phyloP scores from a whole-genome alignment of 1,140 invertebrate genomes.

The Apis dorsata region DNA sequence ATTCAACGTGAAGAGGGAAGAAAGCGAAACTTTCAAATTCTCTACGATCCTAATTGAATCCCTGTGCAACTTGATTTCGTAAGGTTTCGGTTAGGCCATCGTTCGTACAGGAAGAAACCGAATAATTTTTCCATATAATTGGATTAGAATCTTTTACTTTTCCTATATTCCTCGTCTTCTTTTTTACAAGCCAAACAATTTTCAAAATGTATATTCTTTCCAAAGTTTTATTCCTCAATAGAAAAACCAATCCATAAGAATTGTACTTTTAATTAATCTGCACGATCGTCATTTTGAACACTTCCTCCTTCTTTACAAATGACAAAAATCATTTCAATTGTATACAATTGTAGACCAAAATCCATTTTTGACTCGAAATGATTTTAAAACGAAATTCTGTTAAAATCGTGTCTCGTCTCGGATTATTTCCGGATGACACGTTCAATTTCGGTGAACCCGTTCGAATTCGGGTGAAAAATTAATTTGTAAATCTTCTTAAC shows the following conservation, averaged over 20 bases:
- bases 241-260: no score
- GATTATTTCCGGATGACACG: slow-evolving; percentile 24
- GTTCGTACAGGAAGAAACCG: neutral
- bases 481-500: slow-evolving; percentile 12
- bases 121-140: neutral
- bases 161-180: no score
- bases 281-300: no score
- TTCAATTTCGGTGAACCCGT: neutral
- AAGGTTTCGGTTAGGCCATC: neutral
- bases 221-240: no score
- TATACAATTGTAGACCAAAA: neutral
- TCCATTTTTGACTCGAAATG: neutral
- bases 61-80: slow-evolving; percentile 31
- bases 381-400: no score
- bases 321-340: neutral
- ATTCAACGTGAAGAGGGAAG: neutral
- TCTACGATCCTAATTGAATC: slow-evolving; percentile 35
- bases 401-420: slow-evolving; percentile 7
- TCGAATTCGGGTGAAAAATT: neutral
- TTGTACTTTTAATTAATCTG: no score
- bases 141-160: no score
- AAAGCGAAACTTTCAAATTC: slow-evolving; percentile 24
- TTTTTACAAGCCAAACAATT: no score
- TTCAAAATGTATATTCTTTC: no score
- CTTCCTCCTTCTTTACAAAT: no score